phyloP scores from a whole-genome alignment of 2,797 vertebrate species.

The Gallinago solitaria region DNA sequence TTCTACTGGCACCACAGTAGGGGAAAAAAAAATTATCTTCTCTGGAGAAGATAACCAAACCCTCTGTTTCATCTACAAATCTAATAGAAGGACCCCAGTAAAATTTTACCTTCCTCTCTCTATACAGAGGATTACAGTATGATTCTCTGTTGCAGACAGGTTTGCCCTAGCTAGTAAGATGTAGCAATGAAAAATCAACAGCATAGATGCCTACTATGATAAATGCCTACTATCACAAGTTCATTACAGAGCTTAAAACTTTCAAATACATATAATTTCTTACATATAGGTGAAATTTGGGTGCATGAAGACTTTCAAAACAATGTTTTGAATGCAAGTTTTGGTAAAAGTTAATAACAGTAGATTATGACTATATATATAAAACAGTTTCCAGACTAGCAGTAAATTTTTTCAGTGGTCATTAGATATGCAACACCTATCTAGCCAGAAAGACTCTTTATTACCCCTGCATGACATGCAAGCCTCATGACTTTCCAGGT shows the following conservation, averaged over 20 bases:
- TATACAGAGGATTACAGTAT: background rate
- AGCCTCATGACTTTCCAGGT: background rate
- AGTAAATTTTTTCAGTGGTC: background rate
- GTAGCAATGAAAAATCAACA: background rate
- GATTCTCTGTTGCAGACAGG: background rate
- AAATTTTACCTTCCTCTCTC: background rate
- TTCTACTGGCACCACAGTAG: background rate
- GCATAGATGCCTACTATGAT: background rate
- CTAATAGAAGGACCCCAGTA: background rate
- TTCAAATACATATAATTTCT: background rate
- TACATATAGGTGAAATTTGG: background rate
- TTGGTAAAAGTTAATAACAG: background rate
- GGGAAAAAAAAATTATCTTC: background rate
- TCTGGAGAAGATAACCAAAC: background rate
- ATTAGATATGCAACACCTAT: background rate
- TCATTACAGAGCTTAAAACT: background rate
- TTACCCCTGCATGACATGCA: background rate
- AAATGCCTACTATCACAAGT: background rate
- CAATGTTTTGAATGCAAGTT: background rate
- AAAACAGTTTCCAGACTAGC: background rate
- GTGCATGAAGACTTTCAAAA: background rate
- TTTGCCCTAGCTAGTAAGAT: background rate
- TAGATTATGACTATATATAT: background rate
- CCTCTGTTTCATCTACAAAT: background rate
- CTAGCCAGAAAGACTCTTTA: background rate